Conservation (phyloP, 2,113 vertebrate genomes). For the Protobothrops mucrosquamatus region DNA sequence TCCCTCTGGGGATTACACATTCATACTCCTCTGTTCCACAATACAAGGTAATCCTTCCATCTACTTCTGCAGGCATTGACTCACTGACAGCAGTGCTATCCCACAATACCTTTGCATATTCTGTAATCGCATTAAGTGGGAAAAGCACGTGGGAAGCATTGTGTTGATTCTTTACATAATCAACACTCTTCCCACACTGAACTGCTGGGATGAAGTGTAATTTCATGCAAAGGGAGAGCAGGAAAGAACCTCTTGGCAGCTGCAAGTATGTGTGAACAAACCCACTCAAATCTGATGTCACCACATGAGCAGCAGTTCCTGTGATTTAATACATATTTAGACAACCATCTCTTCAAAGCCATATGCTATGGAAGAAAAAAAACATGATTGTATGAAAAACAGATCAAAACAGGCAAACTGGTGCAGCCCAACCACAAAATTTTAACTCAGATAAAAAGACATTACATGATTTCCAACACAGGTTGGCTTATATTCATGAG, state of each 20-base stretch:
- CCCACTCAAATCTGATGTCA: background rate
- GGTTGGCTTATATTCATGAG: background rate
- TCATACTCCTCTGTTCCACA: background rate
- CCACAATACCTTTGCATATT: background rate
- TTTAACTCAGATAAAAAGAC: background rate
- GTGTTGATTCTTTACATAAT: background rate
- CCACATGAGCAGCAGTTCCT: background rate
- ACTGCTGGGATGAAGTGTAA: background rate
- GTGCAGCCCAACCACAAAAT: background rate
- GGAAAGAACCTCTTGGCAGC: background rate
- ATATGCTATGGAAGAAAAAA: background rate
- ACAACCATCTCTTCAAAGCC: background rate
- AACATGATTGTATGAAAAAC: background rate
- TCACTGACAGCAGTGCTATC: background rate
- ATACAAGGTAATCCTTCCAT: background rate
- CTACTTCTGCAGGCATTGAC: background rate
- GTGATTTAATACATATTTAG: constrained; percentile 8
- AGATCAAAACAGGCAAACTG: background rate
- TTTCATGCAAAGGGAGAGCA: background rate
- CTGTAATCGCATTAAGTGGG: background rate
- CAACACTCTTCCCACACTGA: background rate
- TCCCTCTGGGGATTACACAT: background rate
- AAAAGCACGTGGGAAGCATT: background rate
- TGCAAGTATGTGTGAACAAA: background rate
- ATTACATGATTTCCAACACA: background rate